Base-by-base conservation (phyloP, 2,888 invertebrate genomes). In the Teinopalpus imperialis region DNA sequence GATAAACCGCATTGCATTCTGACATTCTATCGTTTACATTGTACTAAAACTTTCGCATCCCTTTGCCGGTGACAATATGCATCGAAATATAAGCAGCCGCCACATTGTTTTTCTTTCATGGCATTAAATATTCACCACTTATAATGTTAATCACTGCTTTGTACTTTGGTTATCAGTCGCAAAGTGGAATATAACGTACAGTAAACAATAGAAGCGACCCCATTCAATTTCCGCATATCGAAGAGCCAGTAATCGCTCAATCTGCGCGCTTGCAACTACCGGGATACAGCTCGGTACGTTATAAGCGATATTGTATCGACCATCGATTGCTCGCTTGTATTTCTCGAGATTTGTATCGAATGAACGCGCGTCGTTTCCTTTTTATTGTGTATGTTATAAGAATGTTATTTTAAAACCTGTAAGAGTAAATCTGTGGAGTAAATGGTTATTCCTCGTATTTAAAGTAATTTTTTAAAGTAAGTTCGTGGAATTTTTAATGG, bases 191-290 rank as follows among this genome's bases (percentile, higher is more conserved):
- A 18, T 24, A 32, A 27, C 31, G 18, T 37, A 44, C 37, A 45
- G 30, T 45, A 30, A 45, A 39, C 39, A 45, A 45, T 39, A 32
- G 32, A 31, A 8, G 8, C 32, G 32, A 27, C 44, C 39, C 27
- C 39, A 12, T 45, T 45, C 39, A 18, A 45, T 39, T 45, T 45
- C 44, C 44, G 44, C 44, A 45, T 45, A 45, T 45, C 27, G 44
- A 32, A 32, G 37, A 43, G 44, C 13, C 32, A 10, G 44, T 39
- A 39, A 45, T 32, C 44, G 39, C 32, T 45, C 44, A 39, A 39
- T 45, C 44, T 31, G 26, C 26, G 31, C 9, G 10, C 18, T 39
- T 29, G 27, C 24, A 13, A 34, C 44, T 45, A 39, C 39, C 37
- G 39, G 32, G 36, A 37, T 44, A 26, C 24, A 24, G 29, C 35